Conservation (phyloP, 1,140 invertebrate genomes). For the Drosophila pectinifera region DNA sequence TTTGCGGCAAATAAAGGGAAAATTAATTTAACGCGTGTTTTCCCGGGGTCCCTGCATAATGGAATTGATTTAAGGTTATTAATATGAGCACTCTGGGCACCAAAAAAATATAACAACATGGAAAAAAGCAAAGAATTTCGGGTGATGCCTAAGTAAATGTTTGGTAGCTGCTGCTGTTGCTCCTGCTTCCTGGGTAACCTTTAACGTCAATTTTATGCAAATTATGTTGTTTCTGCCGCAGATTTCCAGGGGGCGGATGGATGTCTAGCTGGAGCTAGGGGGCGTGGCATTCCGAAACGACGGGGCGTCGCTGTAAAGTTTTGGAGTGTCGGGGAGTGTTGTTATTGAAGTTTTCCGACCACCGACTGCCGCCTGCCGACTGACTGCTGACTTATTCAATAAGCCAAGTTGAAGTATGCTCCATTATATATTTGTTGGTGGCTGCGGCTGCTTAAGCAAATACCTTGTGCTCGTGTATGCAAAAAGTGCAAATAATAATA, state of each 20-base stretch:
- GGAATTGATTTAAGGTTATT: conserved; percentile 85
- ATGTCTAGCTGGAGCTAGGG: conserved; percentile 17
- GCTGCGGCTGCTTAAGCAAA: conserved; percentile 72
- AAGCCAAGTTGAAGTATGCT: conserved; percentile 84
- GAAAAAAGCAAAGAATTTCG: conserved; percentile 35
- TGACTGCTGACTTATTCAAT: conserved; percentile 82
- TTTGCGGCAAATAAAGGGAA: conserved; percentile 68
- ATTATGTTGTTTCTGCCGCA: conserved; percentile 78
- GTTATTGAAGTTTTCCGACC: conserved; percentile 76
- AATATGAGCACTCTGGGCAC: conserved; percentile 61
- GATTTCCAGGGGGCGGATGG: conserved; percentile 30
- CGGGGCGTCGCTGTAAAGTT: conserved; percentile 73
- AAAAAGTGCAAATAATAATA: conserved; percentile 85
- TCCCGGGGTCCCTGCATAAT: conserved; percentile 60
- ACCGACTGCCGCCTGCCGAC: conserved; percentile 41
- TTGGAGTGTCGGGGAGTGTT: conserved; percentile 63
- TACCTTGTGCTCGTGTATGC: conserved; percentile 72
- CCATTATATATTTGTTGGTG: conserved; percentile 64
- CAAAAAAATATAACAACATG: conserved; percentile 15
- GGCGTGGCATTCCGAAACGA: conserved; percentile 69
- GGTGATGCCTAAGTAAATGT: conserved; percentile 79
- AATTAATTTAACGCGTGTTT: conserved; percentile 85
- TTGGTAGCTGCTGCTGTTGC: conserved; percentile 66
- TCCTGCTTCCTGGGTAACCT: conserved; percentile 58
- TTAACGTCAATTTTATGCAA: conserved; percentile 85